Evolutionary conservation across 2,113 vertebrate genomes (phyloP), one percentile per base, ranked within the genome.

Genomic region (Salvator merianae): DNA sequence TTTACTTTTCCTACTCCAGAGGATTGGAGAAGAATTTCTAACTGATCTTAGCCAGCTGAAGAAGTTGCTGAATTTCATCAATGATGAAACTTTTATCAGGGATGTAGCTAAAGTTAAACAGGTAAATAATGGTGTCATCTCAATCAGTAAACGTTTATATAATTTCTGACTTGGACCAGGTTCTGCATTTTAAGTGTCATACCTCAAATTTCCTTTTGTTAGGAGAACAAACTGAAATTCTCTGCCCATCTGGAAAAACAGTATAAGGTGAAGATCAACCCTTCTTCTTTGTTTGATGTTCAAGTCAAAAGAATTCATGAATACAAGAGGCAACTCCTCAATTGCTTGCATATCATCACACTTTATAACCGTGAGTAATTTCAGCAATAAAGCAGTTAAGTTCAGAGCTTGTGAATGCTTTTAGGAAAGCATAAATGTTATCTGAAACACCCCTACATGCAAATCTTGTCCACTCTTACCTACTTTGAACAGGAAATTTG

Each of bases 191-290:
- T 80, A 36, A 40, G 16, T 28, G 55, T 22, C 43, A 55, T 2
- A 4, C 28, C 30, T 18, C 20, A n/a, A 59, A 68, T 34, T 53
- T 91, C 2, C 84, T 30, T 70, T 88, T 36, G 83, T 40, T 90
- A 98, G 98, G 98, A 98, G 84, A 98, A 97, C 91, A 98, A 98
- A 93, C 90, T 95, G 90, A 98, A 98, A 92, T 97, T 98, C 87
- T 94, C 97, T 0, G 94, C 96, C 71, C 96, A 96, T 89, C 88
- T 98, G 84, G 96, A 98, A 91, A 89, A 95, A 81, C 94, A 97
- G 24, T 97, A 97, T 88, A 96, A 96, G 71, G 95, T 98, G 40
- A 97, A 97, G 86, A 96, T 98, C 93, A 98, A 97, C 75, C 94
- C 96, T 0, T 91, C 92, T 0, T 98, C 97, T 87, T 95, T 98